Base-by-base conservation (phyloP, 2,797 vertebrate genomes). In the Rhinophrynus dorsalis region DNA sequence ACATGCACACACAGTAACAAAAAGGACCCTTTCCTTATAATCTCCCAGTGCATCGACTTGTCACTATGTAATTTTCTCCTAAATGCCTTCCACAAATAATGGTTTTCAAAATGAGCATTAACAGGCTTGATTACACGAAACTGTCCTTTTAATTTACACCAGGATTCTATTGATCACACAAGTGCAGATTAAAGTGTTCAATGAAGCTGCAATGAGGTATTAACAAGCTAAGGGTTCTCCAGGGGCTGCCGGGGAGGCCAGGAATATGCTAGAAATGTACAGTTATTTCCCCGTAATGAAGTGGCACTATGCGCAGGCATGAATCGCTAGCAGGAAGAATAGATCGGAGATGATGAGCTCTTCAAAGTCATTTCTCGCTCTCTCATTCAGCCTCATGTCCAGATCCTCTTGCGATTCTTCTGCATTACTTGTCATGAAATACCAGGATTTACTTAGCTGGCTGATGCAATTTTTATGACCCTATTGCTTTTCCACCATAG, bases 151-250 rank as follows among this genome's bases (percentile, higher is more conserved):
- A 96, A 98, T 99, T 98, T 97, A 96, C 95, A 94, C 92, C 92
- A 88, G 91, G 92, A 92, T 94, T 85, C 91, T 97, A 99, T 99
- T 97, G 97, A 99, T 99, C 95, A 97, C 92, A 92, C 88, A 87
- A 95, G 94, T 90, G 94, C 93, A 97, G 96, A 99, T 98, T 98
- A 97, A 96, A 98, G 94, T 94, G 94, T 96, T 98, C 97, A 99
- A 98, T 98, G 96, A 95, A 98, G 97, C 95, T 84, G 94, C 98
- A 96, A 99, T 99, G 96, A 98, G 96, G 96, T 99, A 98, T 99
- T 99, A 99, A 96, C 86, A 95, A 93, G 92, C 93, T 92, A 91
- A 92, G 92, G 92, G 88, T 94, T 93, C 94, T 91, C 82, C 80
- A 90, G 95, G 92, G 90, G 88, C 92, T 79, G 84, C 88, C 89